Evolutionary conservation across 1,140 invertebrate genomes (phyloP).

Genomic region (Drosophila chauvacae): DNA sequence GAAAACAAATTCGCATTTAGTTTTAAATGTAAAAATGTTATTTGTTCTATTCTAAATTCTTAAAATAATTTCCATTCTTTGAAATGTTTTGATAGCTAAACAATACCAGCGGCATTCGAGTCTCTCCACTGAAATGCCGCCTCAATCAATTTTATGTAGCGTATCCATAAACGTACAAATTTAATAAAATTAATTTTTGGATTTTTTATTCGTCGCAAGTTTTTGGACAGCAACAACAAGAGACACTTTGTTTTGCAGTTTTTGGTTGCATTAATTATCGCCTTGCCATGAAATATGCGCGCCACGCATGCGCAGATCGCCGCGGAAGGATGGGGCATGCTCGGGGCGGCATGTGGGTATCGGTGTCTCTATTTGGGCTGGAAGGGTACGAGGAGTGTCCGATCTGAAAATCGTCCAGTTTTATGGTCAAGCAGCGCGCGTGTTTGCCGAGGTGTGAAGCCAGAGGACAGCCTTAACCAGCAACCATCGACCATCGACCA

Average conservation of each 20-base stretch:
- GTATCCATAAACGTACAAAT: slow-evolving; percentile 68
- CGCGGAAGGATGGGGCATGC: not conserved
- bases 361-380: slow-evolving; percentile 26
- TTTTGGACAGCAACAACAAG: slow-evolving; percentile 51
- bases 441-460: slow-evolving; percentile 26
- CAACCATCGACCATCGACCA: slow-evolving; percentile 6
- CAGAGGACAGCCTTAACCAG: slow-evolving; percentile 14
- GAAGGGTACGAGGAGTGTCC: slow-evolving; percentile 8
- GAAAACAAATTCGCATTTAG: not conserved
- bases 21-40: not conserved
- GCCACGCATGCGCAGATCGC: slow-evolving; percentile 74
- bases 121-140: slow-evolving; percentile 8
- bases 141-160: slow-evolving; percentile 36
- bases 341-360: slow-evolving; percentile 5
- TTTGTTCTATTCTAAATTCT: not conserved
- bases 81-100: too few relatives aligned
- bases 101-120: too few relatives aligned
- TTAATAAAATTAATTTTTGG: slow-evolving; percentile 70
- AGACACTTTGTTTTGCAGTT: slow-evolving; percentile 75
- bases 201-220: slow-evolving; percentile 36
- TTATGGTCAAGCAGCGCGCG: slow-evolving; percentile 55
- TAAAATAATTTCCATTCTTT: not conserved
- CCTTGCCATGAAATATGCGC: slow-evolving; percentile 82
- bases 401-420: slow-evolving; percentile 38
- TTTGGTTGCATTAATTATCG: slow-evolving; percentile 83